These are phyloP conservation scores for Mixornis gularis DNA, from an alignment of 2,113 vertebrate genomes.

Conservation along the genomic window DNA sequence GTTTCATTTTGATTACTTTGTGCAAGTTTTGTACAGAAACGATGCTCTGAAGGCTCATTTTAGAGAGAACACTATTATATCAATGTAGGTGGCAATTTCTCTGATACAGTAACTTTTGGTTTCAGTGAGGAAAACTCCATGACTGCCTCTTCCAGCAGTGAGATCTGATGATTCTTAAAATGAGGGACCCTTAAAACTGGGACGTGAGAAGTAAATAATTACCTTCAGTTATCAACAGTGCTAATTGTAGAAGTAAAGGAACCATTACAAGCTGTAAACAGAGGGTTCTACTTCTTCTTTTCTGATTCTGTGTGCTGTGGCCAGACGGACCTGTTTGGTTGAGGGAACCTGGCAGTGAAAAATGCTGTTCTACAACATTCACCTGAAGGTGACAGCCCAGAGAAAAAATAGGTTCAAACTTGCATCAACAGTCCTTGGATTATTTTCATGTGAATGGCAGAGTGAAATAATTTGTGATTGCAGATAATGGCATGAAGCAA, in stretches of 20 bases:
- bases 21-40: not conserved
- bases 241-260: not conserved
- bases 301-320: fast-evolving
- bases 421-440: constrained; percentile 9
- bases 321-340: not conserved
- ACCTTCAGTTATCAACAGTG: not conserved
- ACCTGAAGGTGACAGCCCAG: not conserved
- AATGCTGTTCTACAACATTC: not conserved
- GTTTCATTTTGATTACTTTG: constrained; percentile 4
- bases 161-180: not conserved
- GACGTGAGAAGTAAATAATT: not conserved
- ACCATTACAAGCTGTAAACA: not conserved
- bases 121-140: not conserved
- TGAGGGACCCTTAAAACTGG: not conserved
- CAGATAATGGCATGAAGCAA: constrained; percentile 35
- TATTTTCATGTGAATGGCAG: constrained; percentile 39
- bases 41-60: not conserved
- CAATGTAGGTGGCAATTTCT: not conserved
- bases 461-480: constrained; percentile 46
- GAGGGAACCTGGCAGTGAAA: not conserved
- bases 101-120: not conserved
- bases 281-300: not conserved
- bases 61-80: not conserved
- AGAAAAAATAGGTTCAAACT: not conserved
- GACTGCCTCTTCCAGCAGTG: not conserved